Conservation (phyloP, 2,888 invertebrate species). For the Caradrina kadenii region DNA sequence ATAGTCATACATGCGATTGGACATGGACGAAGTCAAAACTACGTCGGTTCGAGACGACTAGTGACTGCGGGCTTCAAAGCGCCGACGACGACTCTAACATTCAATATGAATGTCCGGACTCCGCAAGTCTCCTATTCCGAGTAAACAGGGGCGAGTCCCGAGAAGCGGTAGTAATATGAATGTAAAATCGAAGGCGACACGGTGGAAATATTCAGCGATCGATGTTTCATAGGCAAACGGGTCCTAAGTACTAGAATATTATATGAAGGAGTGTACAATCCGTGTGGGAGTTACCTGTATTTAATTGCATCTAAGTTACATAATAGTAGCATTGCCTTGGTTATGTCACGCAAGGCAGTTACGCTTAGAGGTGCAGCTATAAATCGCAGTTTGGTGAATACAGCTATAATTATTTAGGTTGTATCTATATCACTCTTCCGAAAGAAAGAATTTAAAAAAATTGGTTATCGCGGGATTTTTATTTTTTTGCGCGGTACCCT, state of each 20-base stretch:
- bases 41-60: constrained; percentile 19
- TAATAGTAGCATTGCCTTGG: constrained; percentile 6
- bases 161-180: constrained; percentile 41
- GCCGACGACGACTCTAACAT: constrained; percentile 16
- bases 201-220: constrained; percentile 27
- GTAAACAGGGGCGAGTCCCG: constrained; percentile 45
- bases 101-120: constrained; percentile 21
- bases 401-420: not conserved
- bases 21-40: constrained; percentile 14
- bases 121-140: constrained; percentile 33
- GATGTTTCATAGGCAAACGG: constrained; percentile 7
- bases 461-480: too few species aligned
- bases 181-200: constrained; percentile 29
- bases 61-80: constrained; percentile 15
- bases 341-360: constrained; percentile 4
- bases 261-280: not conserved
- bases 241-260: constrained; percentile 8
- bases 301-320: constrained; percentile 18
- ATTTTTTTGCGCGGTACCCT: too few species aligned
- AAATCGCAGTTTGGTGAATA: not conserved
- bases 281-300: constrained; percentile 11
- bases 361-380: not conserved
- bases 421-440: not conserved
- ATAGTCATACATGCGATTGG: constrained; percentile 12
- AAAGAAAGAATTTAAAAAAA: not conserved